These are phyloP conservation scores for Microcebus murinus DNA, from an alignment of 2,113 vertebrate genomes.

Conservation along the genomic window DNA sequence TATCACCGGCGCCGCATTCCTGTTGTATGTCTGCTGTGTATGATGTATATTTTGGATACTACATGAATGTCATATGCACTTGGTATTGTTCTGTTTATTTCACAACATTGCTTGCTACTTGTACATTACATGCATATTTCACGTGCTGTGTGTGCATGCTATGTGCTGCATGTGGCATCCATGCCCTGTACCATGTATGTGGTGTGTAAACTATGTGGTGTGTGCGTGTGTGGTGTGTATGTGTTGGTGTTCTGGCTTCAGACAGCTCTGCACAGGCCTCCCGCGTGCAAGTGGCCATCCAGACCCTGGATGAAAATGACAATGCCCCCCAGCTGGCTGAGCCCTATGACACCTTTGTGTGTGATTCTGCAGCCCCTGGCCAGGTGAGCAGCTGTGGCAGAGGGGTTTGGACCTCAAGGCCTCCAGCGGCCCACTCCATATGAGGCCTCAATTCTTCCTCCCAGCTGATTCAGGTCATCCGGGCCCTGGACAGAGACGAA, in stretches of 20 bases:
- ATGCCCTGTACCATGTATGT: neutral
- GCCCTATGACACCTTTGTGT: constrained; percentile 91
- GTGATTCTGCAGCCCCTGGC: constrained; percentile 89
- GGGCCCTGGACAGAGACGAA: constrained; percentile 91
- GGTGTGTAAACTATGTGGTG: neutral
- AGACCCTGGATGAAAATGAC: constrained; percentile 93
- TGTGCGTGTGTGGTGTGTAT: constrained; percentile 13
- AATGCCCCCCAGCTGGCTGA: constrained; percentile 92
- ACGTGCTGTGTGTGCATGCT: no score
- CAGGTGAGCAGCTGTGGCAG: constrained; percentile 85
- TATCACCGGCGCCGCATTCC: neutral
- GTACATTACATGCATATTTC: neutral
- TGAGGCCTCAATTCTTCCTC: constrained; percentile 46
- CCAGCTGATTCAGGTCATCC: constrained; percentile 93
- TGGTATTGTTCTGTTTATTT: neutral
- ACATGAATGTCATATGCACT: neutral
- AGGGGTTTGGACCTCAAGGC: neutral
- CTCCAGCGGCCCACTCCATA: neutral
- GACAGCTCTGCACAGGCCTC: constrained; percentile 93
- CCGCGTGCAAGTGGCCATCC: constrained; percentile 89
- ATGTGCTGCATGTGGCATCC: neutral
- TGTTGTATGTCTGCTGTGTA: neutral
- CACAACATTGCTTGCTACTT: neutral
- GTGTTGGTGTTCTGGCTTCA: constrained; percentile 82
- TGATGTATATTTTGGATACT: neutral